Evolutionary conservation across 2,797 vertebrate genomes (phyloP).

Genomic region (Tangara arthus): DNA sequence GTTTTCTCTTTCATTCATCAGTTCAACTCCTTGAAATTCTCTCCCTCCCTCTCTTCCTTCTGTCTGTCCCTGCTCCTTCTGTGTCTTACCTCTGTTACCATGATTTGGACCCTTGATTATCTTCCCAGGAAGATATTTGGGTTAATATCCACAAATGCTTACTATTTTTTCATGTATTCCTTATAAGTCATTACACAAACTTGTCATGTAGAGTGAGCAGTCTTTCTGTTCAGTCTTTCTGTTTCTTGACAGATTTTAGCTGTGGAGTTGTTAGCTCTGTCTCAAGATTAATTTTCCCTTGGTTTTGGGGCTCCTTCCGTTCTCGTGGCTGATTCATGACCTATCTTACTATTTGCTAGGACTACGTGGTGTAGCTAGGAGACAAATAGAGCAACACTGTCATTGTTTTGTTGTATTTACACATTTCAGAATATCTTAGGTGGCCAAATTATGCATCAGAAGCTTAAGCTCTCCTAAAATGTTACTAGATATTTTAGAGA

Average conservation of each 20-base stretch:
- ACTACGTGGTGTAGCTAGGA: constrained; percentile 31
- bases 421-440: background rate
- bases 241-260: background rate
- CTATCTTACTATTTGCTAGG: background rate
- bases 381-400: constrained; percentile 20
- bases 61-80: background rate
- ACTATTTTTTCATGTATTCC: background rate
- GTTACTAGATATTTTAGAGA: background rate
- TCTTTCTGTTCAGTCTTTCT: background rate
- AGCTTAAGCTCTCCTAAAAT: background rate
- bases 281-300: constrained; percentile 11
- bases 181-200: background rate
- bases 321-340: constrained; percentile 26
- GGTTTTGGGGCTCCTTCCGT: constrained; percentile 2
- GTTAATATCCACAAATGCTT: background rate
- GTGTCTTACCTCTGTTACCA: background rate
- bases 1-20: background rate
- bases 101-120: background rate
- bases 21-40: background rate
- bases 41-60: background rate
- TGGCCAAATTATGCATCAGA: constrained; percentile 17
- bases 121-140: background rate
- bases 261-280: background rate
- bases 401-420: constrained; percentile 33
- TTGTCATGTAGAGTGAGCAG: background rate